Evolutionary conservation across 2,888 invertebrate species (phyloP), one percentile per base, ranked within the genome.

Genomic region (Aspidapion aeneum): DNA sequence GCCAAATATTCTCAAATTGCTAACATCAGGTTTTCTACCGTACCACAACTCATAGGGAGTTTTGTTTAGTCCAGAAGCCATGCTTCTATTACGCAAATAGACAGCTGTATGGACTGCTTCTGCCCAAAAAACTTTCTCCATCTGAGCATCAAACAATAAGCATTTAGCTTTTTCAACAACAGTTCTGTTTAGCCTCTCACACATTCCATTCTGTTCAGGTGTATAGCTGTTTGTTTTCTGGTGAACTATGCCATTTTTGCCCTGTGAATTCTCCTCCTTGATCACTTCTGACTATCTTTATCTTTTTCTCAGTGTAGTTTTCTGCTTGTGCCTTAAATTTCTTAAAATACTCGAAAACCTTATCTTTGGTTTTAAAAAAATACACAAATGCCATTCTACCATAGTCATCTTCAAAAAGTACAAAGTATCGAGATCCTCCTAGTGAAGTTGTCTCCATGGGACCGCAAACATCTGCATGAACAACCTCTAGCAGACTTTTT

Each of bases 41-140:
- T 66, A 64, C 75, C 77, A 76, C 5, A 69, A 17, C 65, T 77
- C 76, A 64, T 68, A 71, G 2, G 78, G 74, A 1, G 74, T 75
- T 66, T 72, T 68, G 19, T 58, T 63, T 18, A 54, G 49, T 3
- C 58, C 61, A 9, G 50, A 16, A 9, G 21, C 56, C 57, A 56
- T 1, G 7, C 64, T 67, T 60, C 74, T 63, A 55, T 74, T 74
- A 19, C 57, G 22, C 7, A 71, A 50, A 58, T 72, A 74, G 3
- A 69, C 67, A 9, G 72, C 72, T 12, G 71, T 71, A 58, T 66
- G 67, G 0, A 70, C 67, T 17, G 71, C 70, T 68, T 74, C 73
- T 18, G 70, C 71, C 72, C 72, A 74, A 64, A 74, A 69, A 1
- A 9, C 52, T 21, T 69, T 72, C 7, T 69, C 58, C 5, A 73